Base-by-base conservation (phyloP, 2,113 vertebrate species). In the Hydropotes inermis region DNA sequence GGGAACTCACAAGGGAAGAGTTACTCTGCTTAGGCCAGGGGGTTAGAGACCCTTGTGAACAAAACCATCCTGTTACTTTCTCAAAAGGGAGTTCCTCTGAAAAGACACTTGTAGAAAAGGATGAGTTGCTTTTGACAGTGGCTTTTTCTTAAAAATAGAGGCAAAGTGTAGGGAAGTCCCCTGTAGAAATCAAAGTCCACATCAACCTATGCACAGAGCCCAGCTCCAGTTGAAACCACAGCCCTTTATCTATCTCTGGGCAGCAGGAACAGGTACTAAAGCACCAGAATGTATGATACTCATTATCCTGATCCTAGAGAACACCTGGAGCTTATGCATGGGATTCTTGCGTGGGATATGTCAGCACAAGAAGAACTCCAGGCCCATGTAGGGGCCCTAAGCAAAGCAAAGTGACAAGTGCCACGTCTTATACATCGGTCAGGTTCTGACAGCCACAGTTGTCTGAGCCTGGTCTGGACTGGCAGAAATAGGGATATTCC, bases 91-190 rank as follows among this genome's bases (percentile, higher is more conserved):
- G 61, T 55, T 67, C 27, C 47, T 94, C 43, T 91, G 64, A 79
- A 92, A 82, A 97, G 39, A 81, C 92, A 83, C 45, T 93, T 84
- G 13, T 7, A 79, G 58, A 79, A 90, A 92, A 96, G 52, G 30
- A 93, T 89, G 64, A 97, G 45, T 36, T 78, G 33, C 10, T 93
- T 97, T 76, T 94, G 61, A 86, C 16, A 76, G 58, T 27, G 27
- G 57, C 25, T 82, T 95, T 45, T 84, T 91, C 84, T 86, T 14
- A 95, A 61, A 57, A 92, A 78, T 14, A 90, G 33, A 94, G 33
- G 30, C 23, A 70, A 91, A 94, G 47, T 27, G 23, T 39, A 92
- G 30, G 25, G 92, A 92, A 16, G 45, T 58, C 7, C 28, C 11
- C 30, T 78, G 1, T 11, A 87, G 39, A 78, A 61, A 67, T 50